A percentile compares a stretch with the other conserved stretches of the same genome.
phyloP scores from a whole-genome alignment of 2,113 vertebrate species.

The Oceanites oceanicus region DNA sequence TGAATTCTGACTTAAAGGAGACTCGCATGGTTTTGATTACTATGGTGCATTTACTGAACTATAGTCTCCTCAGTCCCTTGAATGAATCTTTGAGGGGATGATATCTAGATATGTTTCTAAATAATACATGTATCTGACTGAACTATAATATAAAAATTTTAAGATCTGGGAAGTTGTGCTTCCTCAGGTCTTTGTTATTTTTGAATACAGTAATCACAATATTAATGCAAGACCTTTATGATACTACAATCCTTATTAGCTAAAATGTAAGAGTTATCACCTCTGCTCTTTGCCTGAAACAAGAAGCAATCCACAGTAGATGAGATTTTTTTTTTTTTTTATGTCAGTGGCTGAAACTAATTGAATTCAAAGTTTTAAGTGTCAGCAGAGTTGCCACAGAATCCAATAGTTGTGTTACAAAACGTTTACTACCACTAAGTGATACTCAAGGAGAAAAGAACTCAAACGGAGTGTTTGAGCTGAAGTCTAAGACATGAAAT shows the following conservation, averaged over 20 bases:
- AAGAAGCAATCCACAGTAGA: background rate
- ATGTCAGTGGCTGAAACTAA: background rate
- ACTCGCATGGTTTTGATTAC: constrained; percentile 12
- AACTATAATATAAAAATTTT: background rate
- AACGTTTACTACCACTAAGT: background rate
- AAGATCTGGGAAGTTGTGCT: background rate
- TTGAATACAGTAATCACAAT: background rate
- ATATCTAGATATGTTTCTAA: background rate
- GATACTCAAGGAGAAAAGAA: background rate
- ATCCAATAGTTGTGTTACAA: background rate
- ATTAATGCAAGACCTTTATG: constrained; percentile 3
- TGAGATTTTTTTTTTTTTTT: background rate
- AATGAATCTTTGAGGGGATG: background rate
- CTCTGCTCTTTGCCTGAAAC: constrained; percentile 16
- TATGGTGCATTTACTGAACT: background rate
- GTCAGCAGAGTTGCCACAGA: background rate
- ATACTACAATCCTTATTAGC: background rate
- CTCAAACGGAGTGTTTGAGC: background rate
- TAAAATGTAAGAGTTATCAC: background rate
- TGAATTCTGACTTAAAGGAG: constrained; percentile 17
- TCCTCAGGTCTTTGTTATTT: background rate
- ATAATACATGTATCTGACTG: constrained; percentile 3
- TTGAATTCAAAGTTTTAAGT: background rate
- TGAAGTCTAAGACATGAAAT: background rate
- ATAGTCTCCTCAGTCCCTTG: background rate